Conservation (phyloP, 2,888 invertebrate genomes). For the Amorpha juglandis region DNA sequence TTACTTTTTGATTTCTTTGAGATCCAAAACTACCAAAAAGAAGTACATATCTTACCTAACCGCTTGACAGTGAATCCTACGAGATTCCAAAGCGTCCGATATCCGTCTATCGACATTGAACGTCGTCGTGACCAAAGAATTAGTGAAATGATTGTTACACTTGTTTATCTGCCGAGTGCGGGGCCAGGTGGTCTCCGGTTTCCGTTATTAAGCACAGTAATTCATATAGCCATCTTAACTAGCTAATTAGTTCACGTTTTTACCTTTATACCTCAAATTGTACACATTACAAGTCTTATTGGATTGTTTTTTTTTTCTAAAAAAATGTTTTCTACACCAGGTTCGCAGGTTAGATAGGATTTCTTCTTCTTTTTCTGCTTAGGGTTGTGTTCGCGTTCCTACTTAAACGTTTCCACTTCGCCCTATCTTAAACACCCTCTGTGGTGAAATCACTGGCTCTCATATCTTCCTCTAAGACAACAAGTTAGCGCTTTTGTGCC, state of each 20-base stretch:
- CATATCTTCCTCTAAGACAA: too few species aligned
- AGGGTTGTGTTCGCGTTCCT: too few species aligned
- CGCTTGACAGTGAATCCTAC: not conserved
- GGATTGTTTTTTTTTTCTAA: not conserved
- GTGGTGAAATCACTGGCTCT: too few species aligned
- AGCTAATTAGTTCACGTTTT: slow-evolving; percentile 8
- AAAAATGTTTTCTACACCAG: too few species aligned
- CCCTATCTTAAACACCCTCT: too few species aligned
- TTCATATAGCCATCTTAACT: slow-evolving; percentile 8
- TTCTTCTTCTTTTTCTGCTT: too few species aligned
- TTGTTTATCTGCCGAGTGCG: too few species aligned
- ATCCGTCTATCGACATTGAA: not conserved
- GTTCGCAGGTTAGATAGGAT: too few species aligned
- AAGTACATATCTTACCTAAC: not conserved
- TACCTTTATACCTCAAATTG: not conserved
- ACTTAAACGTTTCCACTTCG: too few species aligned
- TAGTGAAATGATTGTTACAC: not conserved
- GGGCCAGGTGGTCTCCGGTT: too few species aligned
- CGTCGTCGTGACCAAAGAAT: not conserved
- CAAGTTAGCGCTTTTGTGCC: too few species aligned
- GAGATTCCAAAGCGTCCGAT: not conserved
- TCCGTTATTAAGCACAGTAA: not conserved
- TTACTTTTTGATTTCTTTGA: too few species aligned
- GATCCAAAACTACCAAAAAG: not conserved
- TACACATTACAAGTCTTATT: not conserved